Percentiles rank a stretch among this genome's conserved stretches.
Evolutionary conservation across 2,113 vertebrate genomes (phyloP).

Genomic region (Emydocephalus ijimae): DNA sequence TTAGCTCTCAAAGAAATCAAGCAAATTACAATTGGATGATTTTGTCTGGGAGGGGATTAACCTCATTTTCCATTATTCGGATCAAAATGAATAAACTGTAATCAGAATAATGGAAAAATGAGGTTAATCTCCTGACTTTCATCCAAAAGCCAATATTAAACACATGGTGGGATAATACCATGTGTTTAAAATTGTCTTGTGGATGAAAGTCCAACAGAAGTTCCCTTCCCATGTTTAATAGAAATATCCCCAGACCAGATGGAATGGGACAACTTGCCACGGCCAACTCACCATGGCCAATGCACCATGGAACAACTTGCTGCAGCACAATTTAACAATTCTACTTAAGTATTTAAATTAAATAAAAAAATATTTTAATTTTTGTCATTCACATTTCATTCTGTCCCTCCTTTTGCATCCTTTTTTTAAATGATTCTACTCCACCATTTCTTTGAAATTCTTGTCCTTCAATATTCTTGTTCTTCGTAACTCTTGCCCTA

Average conservation of each 20-base stretch:
- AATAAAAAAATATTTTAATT: too few relatives aligned
- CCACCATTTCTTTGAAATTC: too few relatives aligned
- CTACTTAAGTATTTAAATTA: too few relatives aligned
- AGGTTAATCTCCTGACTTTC: not conserved
- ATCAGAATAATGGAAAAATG: not conserved
- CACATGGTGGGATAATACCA: not conserved
- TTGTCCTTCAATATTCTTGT: too few relatives aligned
- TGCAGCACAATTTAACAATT: too few relatives aligned
- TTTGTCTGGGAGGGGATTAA: not conserved
- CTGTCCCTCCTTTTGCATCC: too few relatives aligned
- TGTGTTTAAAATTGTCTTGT: not conserved
- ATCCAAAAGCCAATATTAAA: not conserved
- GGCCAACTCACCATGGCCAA: too few relatives aligned
- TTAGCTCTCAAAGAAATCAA: not conserved
- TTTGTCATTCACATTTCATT: too few relatives aligned
- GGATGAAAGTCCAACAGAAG: not conserved
- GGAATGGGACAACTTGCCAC: too few relatives aligned
- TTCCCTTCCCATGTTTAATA: not conserved
- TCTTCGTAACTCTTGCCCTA: too few relatives aligned
- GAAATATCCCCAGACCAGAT: not conserved
- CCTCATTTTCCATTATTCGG: not conserved
- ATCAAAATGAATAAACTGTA: not conserved
- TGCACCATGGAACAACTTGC: too few relatives aligned
- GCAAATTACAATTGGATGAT: not conserved
- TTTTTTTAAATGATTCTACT: too few relatives aligned